These are phyloP conservation scores for Vultur gryphus DNA, from an alignment of 2,797 vertebrate species.

Conservation along the genomic window DNA sequence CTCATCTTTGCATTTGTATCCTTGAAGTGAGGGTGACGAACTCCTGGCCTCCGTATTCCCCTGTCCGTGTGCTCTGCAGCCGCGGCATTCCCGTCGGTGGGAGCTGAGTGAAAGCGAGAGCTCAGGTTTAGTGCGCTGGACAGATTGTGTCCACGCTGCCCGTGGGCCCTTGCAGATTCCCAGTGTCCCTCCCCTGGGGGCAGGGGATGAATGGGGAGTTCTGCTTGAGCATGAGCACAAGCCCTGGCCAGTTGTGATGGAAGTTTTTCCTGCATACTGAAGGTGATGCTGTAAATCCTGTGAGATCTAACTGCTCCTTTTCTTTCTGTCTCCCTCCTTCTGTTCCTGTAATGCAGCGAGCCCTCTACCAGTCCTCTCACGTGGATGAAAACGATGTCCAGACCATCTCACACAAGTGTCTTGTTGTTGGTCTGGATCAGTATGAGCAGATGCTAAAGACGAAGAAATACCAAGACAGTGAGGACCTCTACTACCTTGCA, in stretches of 20 bases:
- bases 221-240: background rate
- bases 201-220: background rate
- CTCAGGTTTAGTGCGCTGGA: background rate
- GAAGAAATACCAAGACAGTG: slow-evolving; percentile 96
- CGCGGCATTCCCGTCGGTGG: accelerated
- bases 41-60: background rate
- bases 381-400: slow-evolving; percentile 98
- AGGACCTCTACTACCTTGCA: slow-evolving; percentile 98
- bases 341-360: slow-evolving; percentile 76
- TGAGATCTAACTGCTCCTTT: background rate
- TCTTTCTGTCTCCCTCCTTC: background rate
- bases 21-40: background rate
- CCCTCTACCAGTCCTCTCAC: slow-evolving; percentile 97
- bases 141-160: background rate
- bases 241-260: background rate
- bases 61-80: accelerated
- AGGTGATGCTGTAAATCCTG: background rate
- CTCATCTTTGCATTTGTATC: background rate
- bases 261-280: background rate
- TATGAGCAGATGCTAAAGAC: slow-evolving; percentile 98
- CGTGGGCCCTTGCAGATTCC: accelerated
- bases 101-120: background rate
- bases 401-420: slow-evolving; percentile 98
- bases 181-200: background rate
- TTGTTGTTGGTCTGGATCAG: slow-evolving; percentile 95